Conservation (phyloP, 37 sponge, comb jelly and placozoan species). For the Aplysina aerophoba region DNA sequence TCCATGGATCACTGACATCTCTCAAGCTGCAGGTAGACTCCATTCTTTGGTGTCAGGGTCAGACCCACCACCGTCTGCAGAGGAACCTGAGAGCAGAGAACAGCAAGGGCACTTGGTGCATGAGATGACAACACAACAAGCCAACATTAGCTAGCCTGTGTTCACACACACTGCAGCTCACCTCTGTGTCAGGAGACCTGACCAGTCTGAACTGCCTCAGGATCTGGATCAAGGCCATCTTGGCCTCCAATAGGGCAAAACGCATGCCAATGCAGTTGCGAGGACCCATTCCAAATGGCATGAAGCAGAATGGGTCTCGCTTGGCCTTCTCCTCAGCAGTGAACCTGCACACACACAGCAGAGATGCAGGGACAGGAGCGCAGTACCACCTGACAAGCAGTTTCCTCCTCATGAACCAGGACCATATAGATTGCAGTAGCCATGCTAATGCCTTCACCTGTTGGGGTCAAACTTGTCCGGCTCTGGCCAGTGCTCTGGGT, state of each 20-base stretch:
- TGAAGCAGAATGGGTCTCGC: slow-evolving; percentile 48
- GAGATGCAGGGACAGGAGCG: not conserved
- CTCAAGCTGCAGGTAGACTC: slow-evolving; percentile 13
- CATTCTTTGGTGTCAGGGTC: slow-evolving; percentile 65
- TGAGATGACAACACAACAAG: too few relatives aligned
- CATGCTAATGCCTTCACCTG: slow-evolving; percentile 30
- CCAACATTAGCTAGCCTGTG: not conserved
- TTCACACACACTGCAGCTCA: not conserved
- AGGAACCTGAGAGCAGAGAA: slow-evolving; percentile 23
- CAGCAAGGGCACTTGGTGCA: not conserved
- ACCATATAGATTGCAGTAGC: too few relatives aligned
- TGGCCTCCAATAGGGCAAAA: slow-evolving; percentile 80
- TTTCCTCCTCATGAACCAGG: too few relatives aligned
- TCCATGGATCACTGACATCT: too few relatives aligned
- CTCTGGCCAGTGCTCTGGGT: slow-evolving; percentile 73
- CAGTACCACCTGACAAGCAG: too few relatives aligned
- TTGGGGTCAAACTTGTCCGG: slow-evolving; percentile 81
- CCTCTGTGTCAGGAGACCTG: slow-evolving; percentile 51
- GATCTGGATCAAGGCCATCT: slow-evolving; percentile 60
- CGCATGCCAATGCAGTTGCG: slow-evolving; percentile 81
- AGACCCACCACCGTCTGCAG: slow-evolving; percentile 59
- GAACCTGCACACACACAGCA: slow-evolving; percentile 50
- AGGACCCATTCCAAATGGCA: slow-evolving; percentile 84
- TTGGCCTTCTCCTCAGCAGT: slow-evolving; percentile 63
- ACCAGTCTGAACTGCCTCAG: slow-evolving; percentile 63